phyloP scores from a whole-genome alignment of 1,140 invertebrate genomes.

The Trichoplusia ni region DNA sequence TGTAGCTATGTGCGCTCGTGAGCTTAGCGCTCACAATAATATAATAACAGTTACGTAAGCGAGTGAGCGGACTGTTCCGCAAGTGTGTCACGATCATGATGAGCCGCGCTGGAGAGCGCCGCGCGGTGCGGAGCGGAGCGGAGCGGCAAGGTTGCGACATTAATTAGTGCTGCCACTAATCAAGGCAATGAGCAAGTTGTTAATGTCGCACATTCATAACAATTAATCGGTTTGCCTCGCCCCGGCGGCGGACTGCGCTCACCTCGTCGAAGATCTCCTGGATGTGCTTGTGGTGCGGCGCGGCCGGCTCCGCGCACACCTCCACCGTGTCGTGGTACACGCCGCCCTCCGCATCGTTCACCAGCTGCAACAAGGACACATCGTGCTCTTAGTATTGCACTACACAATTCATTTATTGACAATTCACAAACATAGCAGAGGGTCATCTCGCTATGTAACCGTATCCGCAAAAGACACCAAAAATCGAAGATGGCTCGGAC shows the following conservation, averaged over 20 bases:
- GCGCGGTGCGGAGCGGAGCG: neutral
- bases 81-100: neutral
- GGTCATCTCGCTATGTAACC: too few species aligned
- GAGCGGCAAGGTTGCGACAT: neutral
- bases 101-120: neutral
- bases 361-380: conserved; percentile 43
- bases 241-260: neutral
- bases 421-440: too few species aligned
- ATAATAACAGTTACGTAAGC: conserved; percentile 1
- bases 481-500: too few species aligned
- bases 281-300: neutral
- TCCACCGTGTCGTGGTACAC: conserved; percentile 43
- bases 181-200: conserved; percentile 38
- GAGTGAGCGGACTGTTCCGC: neutral
- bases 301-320: conserved; percentile 18
- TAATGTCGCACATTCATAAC: conserved; percentile 20
- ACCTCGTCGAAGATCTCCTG: conserved; percentile 54
- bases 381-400: too few species aligned
- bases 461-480: too few species aligned
- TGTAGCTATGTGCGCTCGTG: neutral
- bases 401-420: too few species aligned
- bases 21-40: conserved; percentile 11
- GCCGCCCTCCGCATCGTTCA: conserved; percentile 36
- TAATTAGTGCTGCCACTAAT: conserved; percentile 31
- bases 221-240: conserved; percentile 12